Evolutionary conservation across 1,140 invertebrate species (phyloP), one percentile per base, ranked within the genome.

Genomic region (Macrotrachela quadricornifera): DNA sequence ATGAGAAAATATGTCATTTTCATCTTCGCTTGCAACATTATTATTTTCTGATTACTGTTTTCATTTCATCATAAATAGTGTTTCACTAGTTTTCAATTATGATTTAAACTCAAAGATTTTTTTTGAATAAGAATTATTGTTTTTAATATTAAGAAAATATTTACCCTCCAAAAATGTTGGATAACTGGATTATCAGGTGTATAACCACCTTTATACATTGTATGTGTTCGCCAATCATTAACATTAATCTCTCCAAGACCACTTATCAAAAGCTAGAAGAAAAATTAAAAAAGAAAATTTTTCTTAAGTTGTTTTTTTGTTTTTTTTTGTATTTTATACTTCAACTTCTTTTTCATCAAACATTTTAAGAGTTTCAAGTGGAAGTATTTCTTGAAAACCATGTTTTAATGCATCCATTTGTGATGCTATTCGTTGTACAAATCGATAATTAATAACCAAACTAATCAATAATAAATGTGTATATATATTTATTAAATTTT

Each of bases 291-390:
- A 54, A 46, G 4, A 56, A 16, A 6, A 37, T 30, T 42, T 15
- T 4, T 21, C 40, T 55, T 3, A 41, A 48, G 15, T 18, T 36
- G 13, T 4, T 12, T 55, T 1, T 30, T 4, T 30, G 3, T 30
- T n/a, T n/a, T n/a, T n/a, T n/a, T n/a, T n/a, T n/a, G 8, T 21
- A 44, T 49, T 3, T 42, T 45, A 55, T 59, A 70, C 69, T 63
- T 97, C 91, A 57, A 97, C 71, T 71, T 97, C 91, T 71, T 96
- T 78, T 54, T 95, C 87, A 71, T 96, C 91, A 74, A 97, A 97
- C 61, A 96, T 88, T 71, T 92, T 90, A 14, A 97, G 78, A 43
- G 88, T 73, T 53, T 80, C 79, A 37, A 85, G 73, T 30, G 88
- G 87, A 58, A 96, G 79, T 54, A 96, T 75, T 53, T 84, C 87